Conservation (phyloP, 2,888 invertebrate genomes). For the Dryococelus australis region DNA sequence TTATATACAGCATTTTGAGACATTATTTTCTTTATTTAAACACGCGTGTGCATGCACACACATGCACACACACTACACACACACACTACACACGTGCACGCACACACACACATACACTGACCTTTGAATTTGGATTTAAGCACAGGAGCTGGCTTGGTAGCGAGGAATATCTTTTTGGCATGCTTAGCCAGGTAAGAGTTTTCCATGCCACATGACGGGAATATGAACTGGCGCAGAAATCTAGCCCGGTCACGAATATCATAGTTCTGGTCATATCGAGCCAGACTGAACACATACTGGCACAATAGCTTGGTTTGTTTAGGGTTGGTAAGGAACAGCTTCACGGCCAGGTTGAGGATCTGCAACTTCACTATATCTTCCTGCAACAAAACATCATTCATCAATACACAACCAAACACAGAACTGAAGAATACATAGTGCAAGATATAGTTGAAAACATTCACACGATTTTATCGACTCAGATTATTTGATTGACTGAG, state of each 20-base stretch:
- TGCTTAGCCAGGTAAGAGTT: slow-evolving; percentile 68
- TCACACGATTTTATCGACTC: no score
- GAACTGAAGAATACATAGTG: background rate
- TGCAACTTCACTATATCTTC: slow-evolving; percentile 96
- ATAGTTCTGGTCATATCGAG: slow-evolving; percentile 96
- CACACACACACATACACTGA: slow-evolving; percentile 50
- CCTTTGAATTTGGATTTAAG: slow-evolving; percentile 85
- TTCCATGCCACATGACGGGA: slow-evolving; percentile 62
- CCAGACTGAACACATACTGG: slow-evolving; percentile 92
- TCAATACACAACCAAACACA: slow-evolving; percentile 33
- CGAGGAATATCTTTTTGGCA: slow-evolving; percentile 85
- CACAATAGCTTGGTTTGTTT: slow-evolving; percentile 86
- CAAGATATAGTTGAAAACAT: slow-evolving; percentile 22
- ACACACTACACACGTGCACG: no score
- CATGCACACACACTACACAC: no score
- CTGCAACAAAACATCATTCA: slow-evolving; percentile 59
- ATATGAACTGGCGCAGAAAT: slow-evolving; percentile 82
- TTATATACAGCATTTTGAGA: no score
- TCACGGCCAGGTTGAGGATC: slow-evolving; percentile 92
- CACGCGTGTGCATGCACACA: no score
- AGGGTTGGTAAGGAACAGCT: slow-evolving; percentile 87
- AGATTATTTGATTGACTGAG: no score
- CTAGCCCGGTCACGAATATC: slow-evolving; percentile 96
- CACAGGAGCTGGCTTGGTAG: slow-evolving; percentile 93
- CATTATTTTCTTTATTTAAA: no score